phyloP scores from a whole-genome alignment of 2,113 vertebrate species.

The Neolamprologus ventralis region DNA sequence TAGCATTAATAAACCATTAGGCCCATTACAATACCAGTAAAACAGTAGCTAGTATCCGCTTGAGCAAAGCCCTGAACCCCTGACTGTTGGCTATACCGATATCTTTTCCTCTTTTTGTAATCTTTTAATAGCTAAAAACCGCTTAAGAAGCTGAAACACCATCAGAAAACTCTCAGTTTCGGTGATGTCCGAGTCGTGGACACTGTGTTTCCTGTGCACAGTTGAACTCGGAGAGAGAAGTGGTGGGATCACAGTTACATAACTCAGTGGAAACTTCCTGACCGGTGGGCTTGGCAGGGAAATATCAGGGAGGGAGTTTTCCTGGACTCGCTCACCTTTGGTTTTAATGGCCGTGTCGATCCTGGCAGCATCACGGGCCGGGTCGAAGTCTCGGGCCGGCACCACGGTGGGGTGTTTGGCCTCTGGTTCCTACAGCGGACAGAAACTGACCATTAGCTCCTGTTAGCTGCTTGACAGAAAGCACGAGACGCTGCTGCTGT shows the following conservation, averaged over 20 bases:
- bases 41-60: neutral
- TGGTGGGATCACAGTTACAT: neutral
- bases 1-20: neutral
- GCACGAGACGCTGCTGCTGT: neutral
- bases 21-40: neutral
- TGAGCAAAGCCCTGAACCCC: neutral
- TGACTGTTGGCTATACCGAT: accelerated
- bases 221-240: neutral
- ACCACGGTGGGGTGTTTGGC: constrained; percentile 68
- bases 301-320: neutral
- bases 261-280: neutral
- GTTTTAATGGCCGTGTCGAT: constrained; percentile 90
- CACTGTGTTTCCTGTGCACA: neutral
- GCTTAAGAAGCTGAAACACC: neutral
- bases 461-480: neutral
- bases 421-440: constrained; percentile 46
- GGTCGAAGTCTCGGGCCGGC: constrained; percentile 76
- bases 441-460: neutral
- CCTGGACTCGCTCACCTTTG: constrained; percentile 76
- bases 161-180: neutral
- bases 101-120: neutral
- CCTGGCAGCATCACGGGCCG: constrained; percentile 80
- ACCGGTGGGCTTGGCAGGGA: neutral
- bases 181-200: neutral
- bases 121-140: accelerated